These are phyloP conservation scores for Drosophila baimaii DNA, from an alignment of 1,140 invertebrate genomes.

Conservation along the genomic window DNA sequence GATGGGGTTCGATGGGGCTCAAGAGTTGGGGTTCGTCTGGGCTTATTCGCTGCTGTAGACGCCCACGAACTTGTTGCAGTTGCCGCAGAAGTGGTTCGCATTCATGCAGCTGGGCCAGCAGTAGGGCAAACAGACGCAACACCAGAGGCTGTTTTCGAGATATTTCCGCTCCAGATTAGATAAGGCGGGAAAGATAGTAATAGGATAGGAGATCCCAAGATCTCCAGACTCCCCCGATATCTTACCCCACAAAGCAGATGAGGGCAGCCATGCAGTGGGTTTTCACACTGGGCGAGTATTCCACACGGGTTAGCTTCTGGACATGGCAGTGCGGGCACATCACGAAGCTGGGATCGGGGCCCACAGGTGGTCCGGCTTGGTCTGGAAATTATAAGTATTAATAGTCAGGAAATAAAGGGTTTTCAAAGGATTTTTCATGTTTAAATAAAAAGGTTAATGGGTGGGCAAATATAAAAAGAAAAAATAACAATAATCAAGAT, in stretches of 20 bases:
- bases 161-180: slow-evolving; percentile 38
- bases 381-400: slow-evolving; percentile 38
- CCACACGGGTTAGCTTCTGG: slow-evolving; percentile 85
- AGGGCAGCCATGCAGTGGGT: slow-evolving; percentile 87
- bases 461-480: no score
- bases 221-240: slow-evolving; percentile 1
- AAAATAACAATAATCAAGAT: no score
- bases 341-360: slow-evolving; percentile 84
- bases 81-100: slow-evolving; percentile 89
- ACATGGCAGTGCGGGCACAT: slow-evolving; percentile 86
- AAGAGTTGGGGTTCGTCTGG: no score
- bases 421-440: neutral
- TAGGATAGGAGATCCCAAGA: slow-evolving; percentile 3
- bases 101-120: slow-evolving; percentile 87
- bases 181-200: slow-evolving; percentile 14
- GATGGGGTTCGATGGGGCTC: slow-evolving; percentile 11
- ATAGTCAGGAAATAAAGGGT: neutral
- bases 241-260: slow-evolving; percentile 86
- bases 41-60: slow-evolving; percentile 83
- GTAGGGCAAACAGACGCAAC: slow-evolving; percentile 88
- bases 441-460: no score
- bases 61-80: slow-evolving; percentile 87
- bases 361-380: slow-evolving; percentile 72
- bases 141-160: slow-evolving; percentile 82
- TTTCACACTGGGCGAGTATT: slow-evolving; percentile 85